These are phyloP conservation scores for Papilio dardanus DNA, from an alignment of 1,140 invertebrate genomes.

Conservation along the genomic window DNA sequence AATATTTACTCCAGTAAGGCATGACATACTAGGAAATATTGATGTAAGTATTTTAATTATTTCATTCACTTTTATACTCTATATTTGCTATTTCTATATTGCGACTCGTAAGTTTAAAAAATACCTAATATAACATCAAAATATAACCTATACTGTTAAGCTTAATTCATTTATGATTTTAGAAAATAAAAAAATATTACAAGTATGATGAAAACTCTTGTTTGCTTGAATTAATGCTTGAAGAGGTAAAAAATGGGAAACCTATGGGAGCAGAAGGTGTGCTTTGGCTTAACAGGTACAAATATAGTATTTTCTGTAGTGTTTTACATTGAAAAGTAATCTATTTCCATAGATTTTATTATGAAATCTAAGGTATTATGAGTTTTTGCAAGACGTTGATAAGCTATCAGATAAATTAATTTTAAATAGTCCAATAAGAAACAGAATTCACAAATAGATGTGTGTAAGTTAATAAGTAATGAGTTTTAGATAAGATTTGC, in stretches of 20 bases:
- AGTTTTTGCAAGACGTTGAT: background rate
- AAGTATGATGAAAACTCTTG: constrained; percentile 83
- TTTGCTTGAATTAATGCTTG: constrained; percentile 86
- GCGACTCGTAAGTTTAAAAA: no score
- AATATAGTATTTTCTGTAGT: constrained; percentile 19
- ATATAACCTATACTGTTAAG: no score
- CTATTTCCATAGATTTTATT: background rate
- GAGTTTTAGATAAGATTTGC: constrained; percentile 11
- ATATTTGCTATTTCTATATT: background rate
- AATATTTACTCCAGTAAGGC: constrained; percentile 87
- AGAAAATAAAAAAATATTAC: constrained; percentile 86
- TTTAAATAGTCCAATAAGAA: background rate
- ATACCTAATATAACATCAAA: no score
- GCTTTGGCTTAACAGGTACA: constrained; percentile 87
- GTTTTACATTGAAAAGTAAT: background rate
- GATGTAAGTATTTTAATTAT: constrained; percentile 82
- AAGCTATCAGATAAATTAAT: background rate
- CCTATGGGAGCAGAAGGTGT: constrained; percentile 84
- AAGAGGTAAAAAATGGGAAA: constrained; percentile 81
- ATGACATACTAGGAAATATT: constrained; percentile 89
- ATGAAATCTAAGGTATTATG: background rate
- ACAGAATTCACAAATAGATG: background rate
- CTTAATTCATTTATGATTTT: constrained; percentile 41
- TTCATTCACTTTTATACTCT: background rate
- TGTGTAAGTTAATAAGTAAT: background rate